Evolutionary conservation across 1,140 invertebrate genomes (phyloP).

Genomic region (Streblospio benedicti): DNA sequence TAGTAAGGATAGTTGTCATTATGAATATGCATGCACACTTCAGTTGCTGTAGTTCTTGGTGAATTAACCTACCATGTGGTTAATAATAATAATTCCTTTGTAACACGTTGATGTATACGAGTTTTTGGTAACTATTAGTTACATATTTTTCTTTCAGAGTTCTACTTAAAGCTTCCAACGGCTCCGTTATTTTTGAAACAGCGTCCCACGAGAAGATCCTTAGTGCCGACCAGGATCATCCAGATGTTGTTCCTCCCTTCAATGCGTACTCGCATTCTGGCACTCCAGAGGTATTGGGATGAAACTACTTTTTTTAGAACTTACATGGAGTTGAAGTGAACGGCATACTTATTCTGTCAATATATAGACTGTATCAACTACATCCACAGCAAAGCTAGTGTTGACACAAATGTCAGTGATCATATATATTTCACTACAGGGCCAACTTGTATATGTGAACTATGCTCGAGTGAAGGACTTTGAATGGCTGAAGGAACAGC

Average conservation of each 20-base stretch:
- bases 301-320: no score
- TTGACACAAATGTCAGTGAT: not conserved
- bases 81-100: no score
- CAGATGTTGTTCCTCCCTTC: constrained; percentile 36
- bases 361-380: constrained; percentile 51
- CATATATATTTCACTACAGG: constrained; percentile 3
- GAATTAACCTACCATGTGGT: no score
- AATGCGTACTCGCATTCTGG: constrained; percentile 30
- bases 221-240: constrained; percentile 28
- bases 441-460: constrained; percentile 46
- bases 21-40: no score
- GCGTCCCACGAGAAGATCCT: constrained; percentile 27
- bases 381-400: constrained; percentile 47
- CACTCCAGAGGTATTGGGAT: constrained; percentile 11
- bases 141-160: no score
- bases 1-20: no score
- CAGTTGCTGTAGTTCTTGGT: no score
- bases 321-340: no score
- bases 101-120: no score
- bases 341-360: no score
- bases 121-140: no score
- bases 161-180: no score
- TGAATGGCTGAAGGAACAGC: constrained; percentile 31
- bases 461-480: constrained; percentile 51
- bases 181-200: not conserved